These are phyloP conservation scores for Apostichopus leukothele DNA, from an alignment of 53 echinoderm and acorn worm species.

Conservation along the genomic window DNA sequence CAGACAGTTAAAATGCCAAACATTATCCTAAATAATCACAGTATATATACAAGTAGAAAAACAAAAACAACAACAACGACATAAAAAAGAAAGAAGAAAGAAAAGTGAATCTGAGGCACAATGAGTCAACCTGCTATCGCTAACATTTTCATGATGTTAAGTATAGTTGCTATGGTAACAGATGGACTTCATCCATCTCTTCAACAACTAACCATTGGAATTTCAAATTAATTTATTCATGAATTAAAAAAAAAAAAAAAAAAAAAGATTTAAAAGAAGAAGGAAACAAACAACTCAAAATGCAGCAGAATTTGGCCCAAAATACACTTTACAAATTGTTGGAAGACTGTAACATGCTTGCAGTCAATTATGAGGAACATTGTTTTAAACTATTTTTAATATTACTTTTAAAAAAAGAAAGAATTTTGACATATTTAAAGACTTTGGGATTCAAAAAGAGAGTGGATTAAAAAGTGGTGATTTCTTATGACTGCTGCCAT, in stretches of 20 bases:
- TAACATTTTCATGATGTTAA: neutral
- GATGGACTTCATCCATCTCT: neutral
- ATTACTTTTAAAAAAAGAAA: too few relatives aligned
- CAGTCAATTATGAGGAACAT: too few relatives aligned
- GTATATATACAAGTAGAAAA: neutral
- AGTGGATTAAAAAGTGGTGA: too few relatives aligned
- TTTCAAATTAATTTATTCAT: neutral
- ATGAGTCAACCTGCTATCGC: neutral
- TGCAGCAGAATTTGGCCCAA: too few relatives aligned
- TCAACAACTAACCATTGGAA: neutral
- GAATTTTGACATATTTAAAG: too few relatives aligned
- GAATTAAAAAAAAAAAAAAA: neutral
- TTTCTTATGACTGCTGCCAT: too few relatives aligned
- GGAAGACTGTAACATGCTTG: too few relatives aligned
- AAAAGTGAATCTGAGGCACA: neutral
- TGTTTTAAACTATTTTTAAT: too few relatives aligned
- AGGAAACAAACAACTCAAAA: too few relatives aligned
- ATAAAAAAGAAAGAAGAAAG: neutral
- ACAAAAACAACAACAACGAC: too few relatives aligned
- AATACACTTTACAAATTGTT: too few relatives aligned
- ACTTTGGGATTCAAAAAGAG: too few relatives aligned
- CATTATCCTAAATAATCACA: constrained; percentile 6
- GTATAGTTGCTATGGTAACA: neutral
- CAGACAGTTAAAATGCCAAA: constrained; percentile 14
- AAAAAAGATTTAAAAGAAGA: neutral